These are phyloP conservation scores for Pelobates cultripes DNA, from an alignment of 2,797 vertebrate genomes.

Conservation along the genomic window DNA sequence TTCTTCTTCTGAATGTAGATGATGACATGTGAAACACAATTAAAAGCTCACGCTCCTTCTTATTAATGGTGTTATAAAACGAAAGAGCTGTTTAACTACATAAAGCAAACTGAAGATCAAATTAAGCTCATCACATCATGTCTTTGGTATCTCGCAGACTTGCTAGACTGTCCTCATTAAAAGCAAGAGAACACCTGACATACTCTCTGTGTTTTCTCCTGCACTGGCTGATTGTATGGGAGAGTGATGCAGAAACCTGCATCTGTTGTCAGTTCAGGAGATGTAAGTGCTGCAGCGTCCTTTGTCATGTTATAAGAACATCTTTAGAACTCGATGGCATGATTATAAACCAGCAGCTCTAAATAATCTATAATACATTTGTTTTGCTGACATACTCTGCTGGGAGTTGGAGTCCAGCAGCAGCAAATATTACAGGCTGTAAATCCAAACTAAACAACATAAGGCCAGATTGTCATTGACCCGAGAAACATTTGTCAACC, in stretches of 20 bases:
- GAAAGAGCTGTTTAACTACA: neutral
- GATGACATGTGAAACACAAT: neutral
- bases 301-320: neutral
- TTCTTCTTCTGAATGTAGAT: neutral
- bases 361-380: too few relatives aligned
- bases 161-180: neutral
- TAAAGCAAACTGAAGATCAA: neutral
- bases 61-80: neutral
- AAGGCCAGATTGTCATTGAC: too few relatives aligned
- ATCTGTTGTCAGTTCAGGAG: neutral
- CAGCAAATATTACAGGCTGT: too few relatives aligned
- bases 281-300: neutral
- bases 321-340: neutral
- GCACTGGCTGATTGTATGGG: neutral
- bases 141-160: neutral
- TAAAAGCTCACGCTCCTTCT: neutral
- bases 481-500: too few relatives aligned
- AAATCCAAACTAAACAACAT: too few relatives aligned
- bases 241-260: neutral
- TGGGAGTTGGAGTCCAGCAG: too few relatives aligned
- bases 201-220: neutral
- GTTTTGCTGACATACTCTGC: too few relatives aligned
- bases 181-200: constrained; percentile 3
- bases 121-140: too few relatives aligned
- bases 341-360: too few relatives aligned